Base-by-base conservation (phyloP, 2,797 vertebrate genomes). In the Phylloscopus collybita region DNA sequence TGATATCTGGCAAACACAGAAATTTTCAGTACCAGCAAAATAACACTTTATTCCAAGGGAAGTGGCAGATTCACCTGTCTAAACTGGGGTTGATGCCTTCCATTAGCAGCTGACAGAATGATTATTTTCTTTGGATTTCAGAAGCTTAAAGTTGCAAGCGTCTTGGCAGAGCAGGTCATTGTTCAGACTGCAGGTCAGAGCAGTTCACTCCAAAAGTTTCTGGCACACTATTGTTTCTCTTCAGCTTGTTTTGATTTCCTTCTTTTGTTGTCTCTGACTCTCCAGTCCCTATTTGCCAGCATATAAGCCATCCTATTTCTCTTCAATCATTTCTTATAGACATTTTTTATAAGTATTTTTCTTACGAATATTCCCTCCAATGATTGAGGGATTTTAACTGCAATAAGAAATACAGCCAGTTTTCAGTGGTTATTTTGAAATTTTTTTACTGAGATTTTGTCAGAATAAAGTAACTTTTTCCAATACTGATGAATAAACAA, bases 121-220 rank as follows among this genome's bases (percentile, higher is more conserved):
- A 62, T 54, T 90, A 51, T 91, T 93, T 91, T 81, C 59, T 80
- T 73, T 80, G 69, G 72, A 72, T 81, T 91, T 88, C 54, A 51
- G 66, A 78, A 88, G 9, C 61, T 36, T 66, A 8, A 82, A 87
- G 5, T 80, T 83, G 20, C 50, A 91, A 49, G 16, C 0, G 0
- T 61, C 23, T 74, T 90, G 87, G 79, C 79, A 91, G 42, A 83
- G 32, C 21, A 32, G 45, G n/a, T 64, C 65, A 21, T 12, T 80
- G n/a, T 6, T 56, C 56, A 66, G 42, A 42, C 66, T 42, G 26
- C 14, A 36, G 66, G 50, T 64, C 75, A 90, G 61, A 80, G 25
- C 8, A 54, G 34, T 15, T 67, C 69, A 47, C 6, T 83, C 38
- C 42, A 74, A 79, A 80, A 14, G 19, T 30, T 88, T 90, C 62